Base-by-base conservation (phyloP, 2,797 vertebrate genomes). In the Hephaestus fuliginosus region DNA sequence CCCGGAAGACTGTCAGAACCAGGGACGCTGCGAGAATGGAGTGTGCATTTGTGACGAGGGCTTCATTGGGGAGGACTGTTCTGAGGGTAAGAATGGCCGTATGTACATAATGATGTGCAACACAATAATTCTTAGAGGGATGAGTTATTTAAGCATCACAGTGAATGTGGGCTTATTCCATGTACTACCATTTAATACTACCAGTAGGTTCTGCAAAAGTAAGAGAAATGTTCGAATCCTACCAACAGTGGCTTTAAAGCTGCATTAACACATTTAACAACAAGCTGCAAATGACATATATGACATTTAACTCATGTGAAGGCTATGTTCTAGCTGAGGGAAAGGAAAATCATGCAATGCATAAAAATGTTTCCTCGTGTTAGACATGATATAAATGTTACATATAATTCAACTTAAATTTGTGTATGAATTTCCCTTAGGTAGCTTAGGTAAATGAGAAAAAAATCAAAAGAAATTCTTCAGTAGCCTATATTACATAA, bases 21-120 rank as follows among this genome's bases (percentile, higher is more conserved):
- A 92, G 67, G 96, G 96, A 4, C 88, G 36, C 58, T 96, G 96
- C 61, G 88, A 95, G 18, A 92, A 96, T 6, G 96, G 96, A 58
- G 84, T 89, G 60, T 96, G 96, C 51, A 60, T 95, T 68, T 96
- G 96, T 67, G 88, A 95, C 0, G 89, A 95, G 20, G 95, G 95
- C 69, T 96, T 95, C 82, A 83, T 92, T 0, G 97, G 97, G 0
- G 93, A 95, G 0, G 97, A 98, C 88, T 99, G 98, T 86, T 96
- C 96, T 0, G 86, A 95, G 3, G 96, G 97, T 98, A 95, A 92
- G 95, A 58, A 1, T 3, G 5, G 41, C 8, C 3, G 2, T 57
- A 5, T 4, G 28, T 18, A 3, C 15, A 58, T 25, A 25, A 25
- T 49, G 14, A 2, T 51, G 5, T 44, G 5, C 2, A 51, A 2